Evolutionary conservation across 2,888 invertebrate genomes (phyloP).

Genomic region (Crocallis elinguaria): DNA sequence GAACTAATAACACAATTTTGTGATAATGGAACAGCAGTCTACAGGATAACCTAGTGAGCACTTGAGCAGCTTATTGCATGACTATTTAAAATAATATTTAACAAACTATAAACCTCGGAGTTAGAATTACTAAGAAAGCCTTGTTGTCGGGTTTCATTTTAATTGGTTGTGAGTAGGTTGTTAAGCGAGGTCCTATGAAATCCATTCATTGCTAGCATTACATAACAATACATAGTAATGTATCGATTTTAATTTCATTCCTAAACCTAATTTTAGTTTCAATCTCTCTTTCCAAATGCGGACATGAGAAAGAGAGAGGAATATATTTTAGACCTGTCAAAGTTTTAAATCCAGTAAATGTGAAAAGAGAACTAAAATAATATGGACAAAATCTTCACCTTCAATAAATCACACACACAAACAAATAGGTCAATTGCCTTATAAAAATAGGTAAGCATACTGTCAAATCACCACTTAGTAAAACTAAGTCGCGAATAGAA

Average conservation of each 20-base stretch:
- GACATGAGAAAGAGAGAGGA: too few relatives aligned
- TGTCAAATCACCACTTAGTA: not conserved
- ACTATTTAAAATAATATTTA: conserved; percentile 1
- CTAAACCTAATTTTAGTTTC: too few relatives aligned
- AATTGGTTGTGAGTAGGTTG: conserved; percentile 20
- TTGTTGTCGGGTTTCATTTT: conserved; percentile 1
- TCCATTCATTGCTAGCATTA: not conserved
- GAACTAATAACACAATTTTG: not conserved
- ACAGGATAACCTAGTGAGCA: not conserved
- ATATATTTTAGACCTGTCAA: too few relatives aligned
- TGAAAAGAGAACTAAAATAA: too few relatives aligned
- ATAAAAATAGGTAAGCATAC: conserved; percentile 4
- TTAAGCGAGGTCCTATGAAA: conserved; percentile 10
- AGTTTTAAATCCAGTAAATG: too few relatives aligned
- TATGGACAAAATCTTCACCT: not conserved
- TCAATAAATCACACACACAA: conserved; percentile 6
- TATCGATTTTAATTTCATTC: not conserved
- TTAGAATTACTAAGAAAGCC: conserved; percentile 3
- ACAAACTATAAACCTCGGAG: conserved; percentile 1
- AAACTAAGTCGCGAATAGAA: not conserved
- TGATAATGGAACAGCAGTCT: not conserved
- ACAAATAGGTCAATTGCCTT: conserved; percentile 10
- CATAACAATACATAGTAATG: not conserved
- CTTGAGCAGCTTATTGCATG: too few relatives aligned
- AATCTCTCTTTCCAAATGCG: too few relatives aligned